Evolutionary conservation across 2,113 vertebrate species (phyloP), one percentile per base, ranked within the genome.

Genomic region (Hippocampus mohnikei): DNA sequence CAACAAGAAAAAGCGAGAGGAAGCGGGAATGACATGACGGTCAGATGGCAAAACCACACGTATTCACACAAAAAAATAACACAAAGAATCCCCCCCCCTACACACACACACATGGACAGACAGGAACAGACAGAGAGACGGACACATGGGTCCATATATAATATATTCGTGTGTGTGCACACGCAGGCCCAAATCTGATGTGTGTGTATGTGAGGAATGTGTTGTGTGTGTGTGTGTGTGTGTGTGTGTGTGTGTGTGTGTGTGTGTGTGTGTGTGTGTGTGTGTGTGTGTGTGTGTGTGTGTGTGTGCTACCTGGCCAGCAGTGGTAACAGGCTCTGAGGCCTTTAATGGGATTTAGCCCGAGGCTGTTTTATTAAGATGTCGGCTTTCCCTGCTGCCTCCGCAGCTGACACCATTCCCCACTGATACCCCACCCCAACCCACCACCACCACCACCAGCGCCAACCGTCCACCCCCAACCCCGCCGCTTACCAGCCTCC

Each of bases 291-390:
- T 86, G 41, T 52, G 2, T 84, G 72, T 60, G 79, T 85, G 86
- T 89, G 85, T 88, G 85, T 73, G 75, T 73, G 94, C 92, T 96
- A 98, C 95, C 95, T 97, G 95, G 95, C 94, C 95, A 95, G 95
- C 96, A 95, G 96, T 95, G 95, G 95, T 96, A 97, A 97, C 95
- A 96, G 95, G 95, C 95, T 96, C 96, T 97, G 97, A 98, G 97
- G 95, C 95, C 95, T 97, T 98, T 99, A 99, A 99, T 98, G 96
- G 97, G 96, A 97, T 99, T 98, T 98, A 88, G 96, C 97, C 97
- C 29, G 93, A 94, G 97, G 97, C 97, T 95, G 94, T 98, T 99
- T 99, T 99, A 99, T 99, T 98, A 99, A 99, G 96, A 98, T 95
- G 97, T 99, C 92, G 95, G 96, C 95, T 98, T 97, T 97, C 95